Percentiles rank a stretch among this genome's conserved stretches.
Conservation (phyloP, 2,113 vertebrate species). For the Strix uralensis region DNA sequence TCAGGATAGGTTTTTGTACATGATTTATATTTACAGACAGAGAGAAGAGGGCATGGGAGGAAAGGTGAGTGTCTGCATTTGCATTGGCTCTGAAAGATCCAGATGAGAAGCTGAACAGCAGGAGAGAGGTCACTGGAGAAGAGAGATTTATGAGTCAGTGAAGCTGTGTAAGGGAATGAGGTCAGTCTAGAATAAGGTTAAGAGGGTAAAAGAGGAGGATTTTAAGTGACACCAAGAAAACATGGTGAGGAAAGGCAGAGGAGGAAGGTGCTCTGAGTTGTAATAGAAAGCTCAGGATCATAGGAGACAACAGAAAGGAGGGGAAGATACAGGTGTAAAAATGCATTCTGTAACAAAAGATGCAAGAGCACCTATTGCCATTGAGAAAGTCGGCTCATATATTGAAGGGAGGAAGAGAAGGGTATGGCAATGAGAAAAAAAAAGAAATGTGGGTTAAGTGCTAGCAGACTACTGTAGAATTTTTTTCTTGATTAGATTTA, state of each 20-base stretch:
- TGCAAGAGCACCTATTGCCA: accelerated
- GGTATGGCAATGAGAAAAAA: neutral
- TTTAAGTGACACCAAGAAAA: neutral
- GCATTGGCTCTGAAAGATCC: neutral
- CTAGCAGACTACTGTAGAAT: neutral
- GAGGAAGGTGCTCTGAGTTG: neutral
- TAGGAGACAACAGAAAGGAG: neutral
- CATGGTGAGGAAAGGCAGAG: neutral
- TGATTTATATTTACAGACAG: neutral
- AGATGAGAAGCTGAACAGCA: neutral
- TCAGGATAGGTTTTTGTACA: neutral
- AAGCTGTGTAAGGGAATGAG: slow-evolving; percentile 31
- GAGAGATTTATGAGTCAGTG: slow-evolving; percentile 41
- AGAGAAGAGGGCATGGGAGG: slow-evolving; percentile 31
- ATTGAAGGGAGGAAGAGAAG: neutral
- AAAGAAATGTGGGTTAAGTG: neutral
- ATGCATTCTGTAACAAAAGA: neutral
- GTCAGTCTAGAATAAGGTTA: slow-evolving; percentile 53
- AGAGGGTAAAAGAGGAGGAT: slow-evolving; percentile 34
- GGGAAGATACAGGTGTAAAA: neutral
- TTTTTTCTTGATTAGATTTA: neutral
- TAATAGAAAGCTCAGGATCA: neutral
- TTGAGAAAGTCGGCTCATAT: neutral
- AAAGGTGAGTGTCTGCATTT: neutral
- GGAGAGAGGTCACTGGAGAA: slow-evolving; percentile 51